phyloP scores from a whole-genome alignment of 1,140 invertebrate species.

The Drosophila mayri region DNA sequence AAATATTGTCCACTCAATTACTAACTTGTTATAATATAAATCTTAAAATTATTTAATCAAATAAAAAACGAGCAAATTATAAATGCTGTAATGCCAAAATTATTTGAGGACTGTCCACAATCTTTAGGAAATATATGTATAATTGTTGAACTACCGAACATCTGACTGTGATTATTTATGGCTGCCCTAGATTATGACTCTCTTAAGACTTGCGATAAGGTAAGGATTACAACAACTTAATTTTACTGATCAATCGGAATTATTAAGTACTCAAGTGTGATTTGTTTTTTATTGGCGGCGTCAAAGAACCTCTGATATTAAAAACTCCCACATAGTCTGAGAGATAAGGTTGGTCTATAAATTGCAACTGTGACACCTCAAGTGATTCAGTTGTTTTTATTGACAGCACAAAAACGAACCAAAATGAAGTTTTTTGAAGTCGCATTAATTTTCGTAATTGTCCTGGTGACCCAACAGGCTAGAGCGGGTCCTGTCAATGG shows the following conservation, averaged over 20 bases:
- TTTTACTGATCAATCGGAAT: constrained; percentile 53
- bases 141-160: not conserved
- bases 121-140: not conserved
- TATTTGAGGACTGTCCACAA: not conserved
- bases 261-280: constrained; percentile 37
- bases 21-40: constrained; percentile 8
- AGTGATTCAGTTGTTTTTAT: constrained; percentile 32
- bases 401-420: constrained; percentile 6
- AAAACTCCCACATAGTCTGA: not conserved
- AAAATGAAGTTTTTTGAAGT: constrained; percentile 39
- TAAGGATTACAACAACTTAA: constrained; percentile 7
- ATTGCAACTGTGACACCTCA: constrained; percentile 2
- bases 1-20: constrained; percentile 12
- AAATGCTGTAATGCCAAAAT: not conserved
- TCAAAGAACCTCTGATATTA: constrained; percentile 21
- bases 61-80: constrained; percentile 12
- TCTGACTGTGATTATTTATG: constrained; percentile 6
- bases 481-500: constrained; percentile 31
- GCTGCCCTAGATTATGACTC: constrained; percentile 1
- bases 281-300: constrained; percentile 40
- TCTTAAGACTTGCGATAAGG: constrained; percentile 21
- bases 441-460: constrained; percentile 11
- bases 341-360: constrained; percentile 52
- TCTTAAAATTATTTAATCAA: constrained; percentile 9
- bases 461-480: constrained; percentile 24